Conservation (phyloP, 2,113 vertebrate species). For the Pelobates fuscus region DNA sequence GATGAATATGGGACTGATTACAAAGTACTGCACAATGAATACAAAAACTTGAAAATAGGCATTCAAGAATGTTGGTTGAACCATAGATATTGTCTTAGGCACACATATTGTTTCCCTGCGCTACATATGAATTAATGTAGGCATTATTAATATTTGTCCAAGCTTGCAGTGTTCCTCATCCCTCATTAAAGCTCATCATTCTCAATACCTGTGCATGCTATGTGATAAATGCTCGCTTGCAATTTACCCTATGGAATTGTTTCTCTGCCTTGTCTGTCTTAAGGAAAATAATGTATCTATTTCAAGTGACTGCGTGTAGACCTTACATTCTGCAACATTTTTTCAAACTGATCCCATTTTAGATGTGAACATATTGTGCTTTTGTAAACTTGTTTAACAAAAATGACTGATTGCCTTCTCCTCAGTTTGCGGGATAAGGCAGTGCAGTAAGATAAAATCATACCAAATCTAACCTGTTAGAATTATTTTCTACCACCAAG, state of each 20-base stretch:
- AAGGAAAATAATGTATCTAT: not conserved
- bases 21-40: no score
- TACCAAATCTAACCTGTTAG: no score
- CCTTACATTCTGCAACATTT: not conserved
- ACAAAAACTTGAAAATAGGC: no score
- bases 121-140: no score
- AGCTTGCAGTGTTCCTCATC: no score
- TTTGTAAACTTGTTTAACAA: not conserved
- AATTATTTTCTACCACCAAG: no score
- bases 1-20: no score
- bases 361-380: not conserved
- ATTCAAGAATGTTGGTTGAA: no score
- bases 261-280: slow-evolving; percentile 21
- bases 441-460: slow-evolving; percentile 21
- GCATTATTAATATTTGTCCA: no score
- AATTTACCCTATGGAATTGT: slow-evolving; percentile 5
- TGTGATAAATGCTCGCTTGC: slow-evolving; percentile 10
- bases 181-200: not conserved
- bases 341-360: not conserved
- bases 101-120: no score
- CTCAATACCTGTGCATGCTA: slow-evolving; percentile 5
- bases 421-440: not conserved
- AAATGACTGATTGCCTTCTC: no score
- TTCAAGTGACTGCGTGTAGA: not conserved
- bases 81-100: not conserved